A percentile compares a stretch with the other conserved stretches of the same genome.
Conservation (phyloP, 2,113 vertebrate species). For the Ictalurus punctatus region DNA sequence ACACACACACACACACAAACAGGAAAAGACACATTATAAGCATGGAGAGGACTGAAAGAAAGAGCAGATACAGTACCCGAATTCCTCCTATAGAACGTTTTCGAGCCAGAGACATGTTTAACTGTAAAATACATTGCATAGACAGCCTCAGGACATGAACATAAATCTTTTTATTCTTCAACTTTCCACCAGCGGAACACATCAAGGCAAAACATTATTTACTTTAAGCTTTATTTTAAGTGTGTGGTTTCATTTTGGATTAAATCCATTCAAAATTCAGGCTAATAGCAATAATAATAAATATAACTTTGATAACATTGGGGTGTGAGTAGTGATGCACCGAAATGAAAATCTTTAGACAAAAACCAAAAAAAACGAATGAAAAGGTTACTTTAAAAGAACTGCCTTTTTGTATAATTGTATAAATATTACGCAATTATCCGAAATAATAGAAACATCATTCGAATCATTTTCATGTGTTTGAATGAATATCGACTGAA, state of each 20-base stretch:
- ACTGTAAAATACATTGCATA: not conserved
- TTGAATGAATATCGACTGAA: too few species aligned
- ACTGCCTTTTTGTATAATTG: too few species aligned
- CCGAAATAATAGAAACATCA: too few species aligned
- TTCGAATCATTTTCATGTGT: too few species aligned
- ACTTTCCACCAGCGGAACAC: not conserved
- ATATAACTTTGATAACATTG: not conserved
- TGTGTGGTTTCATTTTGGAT: not conserved
- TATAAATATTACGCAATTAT: too few species aligned
- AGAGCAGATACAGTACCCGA: not conserved
- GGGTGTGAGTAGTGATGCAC: not conserved
- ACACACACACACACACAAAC: slow-evolving; percentile 25
- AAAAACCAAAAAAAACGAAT: too few species aligned
- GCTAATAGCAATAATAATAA: not conserved
- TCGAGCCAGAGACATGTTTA: not conserved
- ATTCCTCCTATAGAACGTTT: not conserved
- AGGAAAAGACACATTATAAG: not conserved
- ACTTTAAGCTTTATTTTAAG: not conserved
- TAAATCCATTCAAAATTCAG: not conserved
- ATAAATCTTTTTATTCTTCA: not conserved
- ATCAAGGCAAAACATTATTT: not conserved
- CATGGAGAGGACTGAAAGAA: not conserved
- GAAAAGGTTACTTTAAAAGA: too few species aligned
- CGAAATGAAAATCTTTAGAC: too few species aligned
- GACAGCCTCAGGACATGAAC: not conserved